Evolutionary conservation across 2,797 vertebrate genomes (phyloP), one percentile per base, ranked within the genome.

Genomic region (Clamator glandarius): DNA sequence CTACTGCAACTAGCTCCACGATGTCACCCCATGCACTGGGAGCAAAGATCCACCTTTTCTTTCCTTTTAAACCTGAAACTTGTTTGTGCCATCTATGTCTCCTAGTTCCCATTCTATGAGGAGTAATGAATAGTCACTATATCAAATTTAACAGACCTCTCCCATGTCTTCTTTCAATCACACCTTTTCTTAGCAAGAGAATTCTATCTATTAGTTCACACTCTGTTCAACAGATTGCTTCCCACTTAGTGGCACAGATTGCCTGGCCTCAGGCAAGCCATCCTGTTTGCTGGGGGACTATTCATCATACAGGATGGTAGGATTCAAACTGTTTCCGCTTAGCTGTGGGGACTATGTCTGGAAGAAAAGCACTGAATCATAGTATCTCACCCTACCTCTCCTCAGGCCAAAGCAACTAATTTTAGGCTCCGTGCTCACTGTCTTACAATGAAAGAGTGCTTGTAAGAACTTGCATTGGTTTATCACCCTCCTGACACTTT

Each of bases 191-290:
- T 42, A 44, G 67, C 46, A 55, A 62, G 67, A 80, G 57, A 75
- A 59, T 90, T 88, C 20, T 62, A 77, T n/a, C 86, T 86, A 73
- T 84, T 93, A 89, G 89, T 89, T 91, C 79, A 91, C 8, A 1
- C 54, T 76, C 51, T 18, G 28, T 54, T 90, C 91, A 94, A 42
- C 91, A 94, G 93, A 89, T 93, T 89, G 90, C 67, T 63, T 84
- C 75, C 62, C 39, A 1, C 85, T 91, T 72, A 83, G 79, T 25
- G 55, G 62, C 72, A 78, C 95, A 96, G 87, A 55, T 89, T 94
- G 81, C 91, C 51, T 92, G 82, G 89, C 95, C 93, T 87, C 87
- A 61, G 95, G 95, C 94, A 92, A 92, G 46, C 68, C 76, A 51
- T 89, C 54, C 82, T 93, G 52, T 92, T 80, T 90, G 66, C 91